phyloP scores from a whole-genome alignment of 2,888 invertebrate genomes.

The Athalia cordata region DNA sequence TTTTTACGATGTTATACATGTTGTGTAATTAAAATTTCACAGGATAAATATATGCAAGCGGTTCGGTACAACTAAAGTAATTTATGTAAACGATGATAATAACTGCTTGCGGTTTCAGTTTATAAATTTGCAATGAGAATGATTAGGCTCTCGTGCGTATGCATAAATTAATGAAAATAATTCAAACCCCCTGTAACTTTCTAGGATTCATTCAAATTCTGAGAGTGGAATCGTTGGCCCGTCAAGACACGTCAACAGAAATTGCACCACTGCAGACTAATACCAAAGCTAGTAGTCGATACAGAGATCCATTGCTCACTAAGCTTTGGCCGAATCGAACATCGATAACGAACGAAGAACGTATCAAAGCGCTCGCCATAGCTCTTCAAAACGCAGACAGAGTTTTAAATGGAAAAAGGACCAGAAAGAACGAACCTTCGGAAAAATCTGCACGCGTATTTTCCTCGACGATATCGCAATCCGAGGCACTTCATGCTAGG shows the following conservation, averaged over 20 bases:
- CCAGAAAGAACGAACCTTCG: conserved; percentile 37
- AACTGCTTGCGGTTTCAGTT: background rate
- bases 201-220: conserved; percentile 50
- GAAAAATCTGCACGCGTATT: conserved; percentile 48
- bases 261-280: conserved; percentile 13
- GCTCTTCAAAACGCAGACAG: conserved; percentile 36
- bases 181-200: no score
- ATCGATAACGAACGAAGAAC: conserved; percentile 33
- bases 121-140: background rate
- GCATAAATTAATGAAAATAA: background rate
- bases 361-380: conserved; percentile 42
- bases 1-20: conserved; percentile 29
- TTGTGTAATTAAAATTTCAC: conserved; percentile 25
- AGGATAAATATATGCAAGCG: conserved; percentile 12
- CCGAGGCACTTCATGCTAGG: conserved; percentile 31
- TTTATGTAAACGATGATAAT: conserved; percentile 12
- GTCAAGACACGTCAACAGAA: conserved; percentile 43
- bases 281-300: conserved; percentile 45
- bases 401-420: conserved; percentile 41
- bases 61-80: conserved; percentile 3
- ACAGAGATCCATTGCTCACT: conserved; percentile 43
- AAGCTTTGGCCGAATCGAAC: conserved; percentile 46
- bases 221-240: conserved; percentile 46
- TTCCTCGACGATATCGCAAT: conserved; percentile 40
- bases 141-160: background rate